Evolutionary conservation across 2,888 invertebrate genomes (phyloP).

Genomic region (Morpho deidamia): DNA sequence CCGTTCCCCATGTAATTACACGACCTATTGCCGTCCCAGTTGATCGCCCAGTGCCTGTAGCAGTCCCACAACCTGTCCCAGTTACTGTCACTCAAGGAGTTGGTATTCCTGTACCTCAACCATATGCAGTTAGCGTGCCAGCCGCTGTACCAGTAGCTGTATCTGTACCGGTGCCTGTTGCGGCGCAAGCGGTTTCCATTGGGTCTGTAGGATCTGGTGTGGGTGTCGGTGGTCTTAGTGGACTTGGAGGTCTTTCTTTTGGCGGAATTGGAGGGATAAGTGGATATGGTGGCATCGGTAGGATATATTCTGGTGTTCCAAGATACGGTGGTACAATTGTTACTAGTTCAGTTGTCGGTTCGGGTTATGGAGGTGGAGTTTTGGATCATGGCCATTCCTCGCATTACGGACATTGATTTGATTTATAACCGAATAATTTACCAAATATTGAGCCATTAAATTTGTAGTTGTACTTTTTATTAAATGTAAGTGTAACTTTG

Average conservation of each 20-base stretch:
- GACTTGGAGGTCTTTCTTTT: slow-evolving; percentile 1
- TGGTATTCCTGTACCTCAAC: slow-evolving; percentile 74
- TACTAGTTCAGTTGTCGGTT: slow-evolving; percentile 7
- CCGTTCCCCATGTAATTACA: slow-evolving; percentile 58
- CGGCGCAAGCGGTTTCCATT: slow-evolving; percentile 25
- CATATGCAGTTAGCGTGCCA: slow-evolving; percentile 63
- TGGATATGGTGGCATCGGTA: slow-evolving; percentile 1
- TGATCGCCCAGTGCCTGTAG: slow-evolving; percentile 75
- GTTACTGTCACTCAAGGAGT: slow-evolving; percentile 72
- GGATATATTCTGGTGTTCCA: slow-evolving; percentile 13
- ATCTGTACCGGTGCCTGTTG: slow-evolving; percentile 45
- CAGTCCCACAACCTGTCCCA: slow-evolving; percentile 73
- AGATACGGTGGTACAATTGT: slow-evolving; percentile 1
- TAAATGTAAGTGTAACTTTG: neutral
- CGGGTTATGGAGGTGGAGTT: slow-evolving; percentile 14
- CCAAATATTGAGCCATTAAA: slow-evolving; percentile 4
- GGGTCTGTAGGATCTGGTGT: slow-evolving; percentile 9
- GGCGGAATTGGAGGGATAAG: slow-evolving; percentile 8
- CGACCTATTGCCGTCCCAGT: slow-evolving; percentile 67
- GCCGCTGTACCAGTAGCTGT: slow-evolving; percentile 58
- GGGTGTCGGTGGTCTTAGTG: slow-evolving; percentile 6
- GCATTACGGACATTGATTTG: slow-evolving; percentile 9
- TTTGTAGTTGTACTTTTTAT: neutral
- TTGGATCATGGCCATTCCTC: slow-evolving; percentile 9
- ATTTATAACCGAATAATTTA: neutral